Conservation (phyloP, 2,888 invertebrate genomes). For the Coleophora flavipennella region DNA sequence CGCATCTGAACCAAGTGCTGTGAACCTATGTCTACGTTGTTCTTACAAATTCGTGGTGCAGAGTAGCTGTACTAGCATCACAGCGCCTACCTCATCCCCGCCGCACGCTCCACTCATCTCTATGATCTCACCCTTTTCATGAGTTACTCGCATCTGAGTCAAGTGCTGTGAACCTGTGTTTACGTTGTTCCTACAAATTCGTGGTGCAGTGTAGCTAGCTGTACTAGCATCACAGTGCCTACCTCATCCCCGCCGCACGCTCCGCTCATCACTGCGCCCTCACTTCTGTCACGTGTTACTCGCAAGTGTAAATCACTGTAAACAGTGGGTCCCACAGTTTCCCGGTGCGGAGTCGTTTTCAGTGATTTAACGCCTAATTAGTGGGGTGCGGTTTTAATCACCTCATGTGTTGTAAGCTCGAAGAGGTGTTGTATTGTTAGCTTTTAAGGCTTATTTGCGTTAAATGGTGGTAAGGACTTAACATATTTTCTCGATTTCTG, state of each 20-base stretch:
- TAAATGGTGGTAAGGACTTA: too few relatives aligned
- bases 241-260: constrained; percentile 3
- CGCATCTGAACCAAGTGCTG: background rate
- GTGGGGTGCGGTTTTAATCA: constrained; percentile 29
- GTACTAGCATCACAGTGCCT: too few relatives aligned
- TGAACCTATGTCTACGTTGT: constrained; percentile 4
- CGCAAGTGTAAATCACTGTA: constrained; percentile 58
- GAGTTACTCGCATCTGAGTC: background rate
- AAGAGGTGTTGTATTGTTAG: background rate
- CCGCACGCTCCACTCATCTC: too few relatives aligned
- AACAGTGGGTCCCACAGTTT: constrained; percentile 38
- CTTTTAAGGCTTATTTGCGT: too few relatives aligned
- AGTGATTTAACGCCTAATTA: constrained; percentile 70
- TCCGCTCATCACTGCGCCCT: constrained; percentile 7
- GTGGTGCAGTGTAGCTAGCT: too few relatives aligned
- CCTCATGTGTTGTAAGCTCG: background rate
- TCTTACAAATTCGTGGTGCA: too few relatives aligned
- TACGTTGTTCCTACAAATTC: too few relatives aligned
- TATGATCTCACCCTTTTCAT: background rate
- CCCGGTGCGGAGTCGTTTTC: constrained; percentile 42
- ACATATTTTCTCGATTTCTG: too few relatives aligned
- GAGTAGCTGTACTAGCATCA: too few relatives aligned
- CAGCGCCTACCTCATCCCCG: too few relatives aligned
- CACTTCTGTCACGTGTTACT: constrained; percentile 25
- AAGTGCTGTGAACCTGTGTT: background rate